Evolutionary conservation across 2,888 invertebrate genomes (phyloP), one percentile per base, ranked within the genome.

Genomic region (Hydrotaea cyrtoneurina): DNA sequence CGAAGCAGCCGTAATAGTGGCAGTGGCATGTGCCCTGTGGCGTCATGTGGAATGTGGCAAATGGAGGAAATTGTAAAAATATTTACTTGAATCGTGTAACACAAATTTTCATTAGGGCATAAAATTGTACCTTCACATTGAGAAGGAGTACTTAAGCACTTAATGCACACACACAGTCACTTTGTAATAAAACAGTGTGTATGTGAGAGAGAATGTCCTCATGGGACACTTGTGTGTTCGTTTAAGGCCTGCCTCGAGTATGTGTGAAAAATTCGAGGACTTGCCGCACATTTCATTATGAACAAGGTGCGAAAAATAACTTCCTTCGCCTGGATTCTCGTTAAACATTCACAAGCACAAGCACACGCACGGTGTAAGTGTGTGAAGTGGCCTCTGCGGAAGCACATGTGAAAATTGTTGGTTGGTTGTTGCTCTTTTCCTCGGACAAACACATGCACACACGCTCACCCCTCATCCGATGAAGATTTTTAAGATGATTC

Each of bases 271-370:
- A 31, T 64, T 69, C 21, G 43, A 15, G 75, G 77, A 62, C 36
- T 69, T 69, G 73, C 76, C 73, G 74, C 69, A 80, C 74, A 76
- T 79, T 83, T 69, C 74, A 80, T 82, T 80, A 80, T 57, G 72
- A 82, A 86, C 82, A 80, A 87, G 86, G 86, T 87, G 86, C 86
- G 86, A 87, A 87, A 84, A 85, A 83, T 73, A 80, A 79, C 74
- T 87, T 87, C 85, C 86, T 87, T 86, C 85, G 85, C 76, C 73
- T 43, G 59, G 59, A 15, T 5, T 15, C 19, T 59, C 13, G 59
- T n/a, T n/a, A n/a, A n/a, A n/a, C n/a, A n/a, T n/a, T n/a, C n/a
- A n/a, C n/a, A n/a, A n/a, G n/a, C n/a, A n/a, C n/a, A n/a, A n/a
- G n/a, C n/a, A n/a, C 15, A 17, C 26, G 2, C 26, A 23, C 75